These are phyloP conservation scores for Agapornis canus DNA, from an alignment of 2,797 vertebrate species.

Conservation along the genomic window DNA sequence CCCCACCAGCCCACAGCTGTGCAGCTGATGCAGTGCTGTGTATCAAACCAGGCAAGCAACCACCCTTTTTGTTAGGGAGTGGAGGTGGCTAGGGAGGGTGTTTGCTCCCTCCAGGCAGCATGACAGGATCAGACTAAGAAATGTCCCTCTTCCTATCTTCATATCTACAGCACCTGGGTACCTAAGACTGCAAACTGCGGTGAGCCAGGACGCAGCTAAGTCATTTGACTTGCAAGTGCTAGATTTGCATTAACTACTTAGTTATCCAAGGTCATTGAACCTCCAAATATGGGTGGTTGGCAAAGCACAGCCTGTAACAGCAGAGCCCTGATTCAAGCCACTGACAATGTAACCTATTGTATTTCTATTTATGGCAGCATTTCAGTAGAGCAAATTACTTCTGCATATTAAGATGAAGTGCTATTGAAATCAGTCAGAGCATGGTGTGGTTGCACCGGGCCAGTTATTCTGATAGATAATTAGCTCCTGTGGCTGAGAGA, in stretches of 20 bases:
- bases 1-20: not conserved
- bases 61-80: not conserved
- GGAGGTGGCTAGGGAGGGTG: not conserved
- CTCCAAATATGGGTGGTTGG: not conserved
- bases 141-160: not conserved
- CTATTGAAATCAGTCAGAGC: constrained; percentile 55
- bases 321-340: not conserved
- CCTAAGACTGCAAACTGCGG: not conserved
- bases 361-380: constrained; percentile 10
- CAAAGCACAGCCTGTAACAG: rapidly evolving
- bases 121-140: not conserved
- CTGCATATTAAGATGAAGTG: constrained; percentile 39
- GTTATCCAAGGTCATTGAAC: constrained; percentile 1
- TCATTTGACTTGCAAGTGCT: not conserved
- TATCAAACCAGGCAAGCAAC: not conserved
- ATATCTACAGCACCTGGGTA: rapidly evolving
- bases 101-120: rapidly evolving
- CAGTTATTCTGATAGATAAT: not conserved
- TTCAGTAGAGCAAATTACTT: constrained; percentile 38
- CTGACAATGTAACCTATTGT: not conserved
- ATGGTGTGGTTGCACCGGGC: not conserved
- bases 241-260: not conserved
- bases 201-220: rapidly evolving
- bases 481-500: not conserved
- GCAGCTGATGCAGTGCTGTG: rapidly evolving